Evolutionary conservation across 2,888 invertebrate species (phyloP).

Genomic region (Frankliniella fusca): DNA sequence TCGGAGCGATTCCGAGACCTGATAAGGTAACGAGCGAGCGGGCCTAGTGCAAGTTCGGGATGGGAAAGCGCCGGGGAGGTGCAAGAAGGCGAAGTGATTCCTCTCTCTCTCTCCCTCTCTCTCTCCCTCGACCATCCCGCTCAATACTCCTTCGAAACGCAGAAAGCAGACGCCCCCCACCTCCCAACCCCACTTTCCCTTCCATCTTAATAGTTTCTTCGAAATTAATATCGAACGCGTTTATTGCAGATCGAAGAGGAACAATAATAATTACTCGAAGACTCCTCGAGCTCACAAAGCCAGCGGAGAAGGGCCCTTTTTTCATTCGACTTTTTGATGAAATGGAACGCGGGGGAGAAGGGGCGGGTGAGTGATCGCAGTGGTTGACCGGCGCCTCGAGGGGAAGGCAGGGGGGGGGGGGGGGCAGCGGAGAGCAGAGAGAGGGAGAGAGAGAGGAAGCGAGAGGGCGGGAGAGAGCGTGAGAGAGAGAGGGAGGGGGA

Average conservation of each 20-base stretch:
- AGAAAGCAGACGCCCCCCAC: not conserved
- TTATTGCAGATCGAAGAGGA: too few relatives aligned
- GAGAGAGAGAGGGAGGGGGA: not conserved
- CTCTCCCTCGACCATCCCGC: too few relatives aligned
- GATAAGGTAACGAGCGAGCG: conserved; percentile 14
- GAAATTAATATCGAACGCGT: too few relatives aligned
- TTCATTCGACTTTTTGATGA: too few relatives aligned
- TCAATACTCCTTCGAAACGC: too few relatives aligned
- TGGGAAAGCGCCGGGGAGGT: too few relatives aligned
- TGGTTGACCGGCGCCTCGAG: not conserved
- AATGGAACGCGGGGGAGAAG: not conserved
- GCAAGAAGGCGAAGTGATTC: not conserved
- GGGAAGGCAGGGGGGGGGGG: not conserved
- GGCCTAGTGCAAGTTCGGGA: not conserved
- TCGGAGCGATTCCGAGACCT: not conserved
- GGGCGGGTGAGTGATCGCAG: not conserved
- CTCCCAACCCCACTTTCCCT: not conserved
- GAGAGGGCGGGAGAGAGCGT: not conserved
- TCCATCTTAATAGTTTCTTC: not conserved
- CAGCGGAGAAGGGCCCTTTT: too few relatives aligned
- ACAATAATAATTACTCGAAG: too few relatives aligned
- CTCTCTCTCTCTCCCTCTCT: too few relatives aligned
- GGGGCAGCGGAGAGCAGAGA: not conserved
- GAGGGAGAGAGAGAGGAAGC: not conserved
- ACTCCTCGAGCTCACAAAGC: too few relatives aligned